phyloP scores from a whole-genome alignment of 2,888 invertebrate genomes.

The Polyommatus icarus region DNA sequence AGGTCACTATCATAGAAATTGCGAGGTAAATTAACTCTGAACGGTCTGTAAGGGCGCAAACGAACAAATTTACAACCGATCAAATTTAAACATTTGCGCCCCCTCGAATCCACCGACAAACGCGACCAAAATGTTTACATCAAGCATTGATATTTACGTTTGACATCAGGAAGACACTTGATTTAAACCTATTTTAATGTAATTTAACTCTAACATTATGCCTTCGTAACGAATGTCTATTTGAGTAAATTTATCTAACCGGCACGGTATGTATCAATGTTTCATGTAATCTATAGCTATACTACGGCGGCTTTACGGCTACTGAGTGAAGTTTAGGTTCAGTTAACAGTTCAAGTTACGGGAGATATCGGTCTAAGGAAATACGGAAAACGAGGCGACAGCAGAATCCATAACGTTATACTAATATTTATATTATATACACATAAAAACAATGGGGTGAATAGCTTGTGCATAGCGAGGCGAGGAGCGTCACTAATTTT shows the following conservation, averaged over 20 bases:
- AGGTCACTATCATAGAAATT: background rate
- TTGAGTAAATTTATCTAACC: slow-evolving; percentile 28
- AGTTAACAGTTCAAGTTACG: slow-evolving; percentile 14
- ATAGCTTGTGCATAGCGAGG: slow-evolving; percentile 31
- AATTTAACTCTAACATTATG: slow-evolving; percentile 25
- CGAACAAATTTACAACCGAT: background rate
- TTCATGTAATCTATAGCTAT: slow-evolving; percentile 30
- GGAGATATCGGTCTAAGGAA: slow-evolving; percentile 17
- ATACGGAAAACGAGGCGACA: background rate
- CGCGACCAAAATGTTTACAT: slow-evolving; percentile 32
- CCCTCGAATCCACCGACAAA: background rate
- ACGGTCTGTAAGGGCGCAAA: background rate
- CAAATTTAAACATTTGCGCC: slow-evolving; percentile 13
- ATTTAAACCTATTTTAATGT: slow-evolving; percentile 34
- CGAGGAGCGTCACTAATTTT: slow-evolving; percentile 27
- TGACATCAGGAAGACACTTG: slow-evolving; percentile 37
- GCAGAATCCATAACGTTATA: slow-evolving; percentile 3
- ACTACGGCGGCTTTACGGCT: background rate
- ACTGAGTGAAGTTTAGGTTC: background rate
- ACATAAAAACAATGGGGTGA: background rate
- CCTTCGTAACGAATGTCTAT: slow-evolving; percentile 8
- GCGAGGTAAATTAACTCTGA: background rate
- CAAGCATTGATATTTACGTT: slow-evolving; percentile 37
- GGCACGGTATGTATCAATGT: slow-evolving; percentile 36
- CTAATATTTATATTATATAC: slow-evolving; percentile 25